Evolutionary conservation across 2,113 vertebrate species (phyloP), one percentile per base, ranked within the genome.

Genomic region (Forbesichthys agassizii): DNA sequence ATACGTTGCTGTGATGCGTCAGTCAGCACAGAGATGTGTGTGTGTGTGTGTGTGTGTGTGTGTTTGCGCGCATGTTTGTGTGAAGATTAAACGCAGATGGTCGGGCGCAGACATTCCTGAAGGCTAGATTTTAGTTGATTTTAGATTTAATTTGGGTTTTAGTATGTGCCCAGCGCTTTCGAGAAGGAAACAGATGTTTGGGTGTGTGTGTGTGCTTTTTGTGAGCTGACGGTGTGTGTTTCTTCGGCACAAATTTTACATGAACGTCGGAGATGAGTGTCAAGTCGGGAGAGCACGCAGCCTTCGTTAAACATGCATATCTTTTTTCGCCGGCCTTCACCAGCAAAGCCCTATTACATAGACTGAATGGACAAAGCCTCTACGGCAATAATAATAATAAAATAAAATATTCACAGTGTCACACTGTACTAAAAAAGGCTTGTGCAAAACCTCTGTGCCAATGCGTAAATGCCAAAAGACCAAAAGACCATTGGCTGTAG

Each of bases 281-380:
- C 78, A 71, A 81, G 75, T 68, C 62, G 83, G 64, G 80, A 81
- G 74, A 77, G 78, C 73, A 64, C 59, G 48, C 59, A 14, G 72
- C 66, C 70, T 77, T 84, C 73, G 78, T 85, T 72, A 88, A 88
- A 88, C 78, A 86, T 82, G 78, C 11, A 88, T 79, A 75, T 16
- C 3, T 68, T 75, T 88, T 88, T 84, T 83, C 13, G 64, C 27
- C 2, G 27, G 27, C 27, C 27, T 27, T 27, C 27, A 27, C 27
- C 27, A 27, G 27, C 27, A 2, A 27, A 27, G 27, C 27, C 27
- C 27, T 16, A 27, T 27, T 2, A 27, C 2, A 81, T 77, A 71
- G 79, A 69, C 73, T 77, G 66, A 81, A 84, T 78, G 72, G 77
- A 80, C 3, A 14, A 52, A 14, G 27, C 27, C 27, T 27, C 27